Conservation (phyloP, 2,797 vertebrate genomes). For the Tamandua tetradactyla region DNA sequence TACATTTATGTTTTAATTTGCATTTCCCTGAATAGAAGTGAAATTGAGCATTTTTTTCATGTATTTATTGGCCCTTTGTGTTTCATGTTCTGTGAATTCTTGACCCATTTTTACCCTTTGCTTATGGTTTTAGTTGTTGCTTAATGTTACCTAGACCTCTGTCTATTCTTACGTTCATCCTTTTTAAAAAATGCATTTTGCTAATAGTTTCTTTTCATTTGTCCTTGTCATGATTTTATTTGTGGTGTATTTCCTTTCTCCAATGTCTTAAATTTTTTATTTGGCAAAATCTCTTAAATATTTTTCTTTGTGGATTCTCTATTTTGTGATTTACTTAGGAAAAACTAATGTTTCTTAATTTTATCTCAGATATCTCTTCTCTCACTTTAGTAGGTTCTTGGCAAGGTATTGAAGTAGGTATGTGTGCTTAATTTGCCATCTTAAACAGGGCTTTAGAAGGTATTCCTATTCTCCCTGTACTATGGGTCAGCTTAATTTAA, state of each 20-base stretch:
- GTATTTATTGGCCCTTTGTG: not conserved
- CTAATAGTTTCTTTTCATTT: not conserved
- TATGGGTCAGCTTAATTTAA: constrained; percentile 25
- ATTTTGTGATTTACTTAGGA: not conserved
- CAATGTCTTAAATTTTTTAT: not conserved
- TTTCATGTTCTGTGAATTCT: constrained; percentile 6
- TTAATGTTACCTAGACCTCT: not conserved
- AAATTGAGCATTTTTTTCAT: not conserved
- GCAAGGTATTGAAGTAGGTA: not conserved
- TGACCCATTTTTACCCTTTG: not conserved
- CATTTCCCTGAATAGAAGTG: constrained; percentile 28
- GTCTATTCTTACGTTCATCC: not conserved
- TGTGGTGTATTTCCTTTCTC: not conserved
- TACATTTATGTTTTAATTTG: not conserved
- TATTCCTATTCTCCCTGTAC: not conserved
- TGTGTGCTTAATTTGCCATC: not conserved
- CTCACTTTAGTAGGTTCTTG: not conserved
- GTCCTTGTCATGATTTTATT: not conserved
- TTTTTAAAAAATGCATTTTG: constrained; percentile 9
- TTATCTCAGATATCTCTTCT: not conserved
- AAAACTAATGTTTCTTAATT: not conserved
- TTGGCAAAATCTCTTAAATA: not conserved
- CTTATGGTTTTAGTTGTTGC: constrained; percentile 8
- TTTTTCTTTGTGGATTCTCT: not conserved
- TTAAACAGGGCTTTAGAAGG: not conserved